These are phyloP conservation scores for Hycleus cichorii DNA, from an alignment of 1,140 invertebrate genomes.

Conservation along the genomic window DNA sequence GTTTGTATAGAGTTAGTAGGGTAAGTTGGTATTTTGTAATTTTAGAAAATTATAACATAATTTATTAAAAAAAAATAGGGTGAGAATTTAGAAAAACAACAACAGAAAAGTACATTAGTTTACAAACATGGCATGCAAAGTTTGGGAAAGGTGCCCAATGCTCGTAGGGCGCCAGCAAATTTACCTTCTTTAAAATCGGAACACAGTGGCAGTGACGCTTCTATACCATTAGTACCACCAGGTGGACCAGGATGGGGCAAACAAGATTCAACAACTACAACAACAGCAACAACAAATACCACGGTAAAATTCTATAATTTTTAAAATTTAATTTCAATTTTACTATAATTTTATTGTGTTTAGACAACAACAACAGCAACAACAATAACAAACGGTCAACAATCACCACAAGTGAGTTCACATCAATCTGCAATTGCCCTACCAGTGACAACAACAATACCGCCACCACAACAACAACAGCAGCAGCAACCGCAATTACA, in stretches of 20 bases:
- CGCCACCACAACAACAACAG: conserved; percentile 19
- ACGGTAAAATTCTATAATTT: conserved; percentile 3
- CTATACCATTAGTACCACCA: conserved; percentile 40
- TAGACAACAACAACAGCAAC: conserved; percentile 22
- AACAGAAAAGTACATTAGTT: conserved; percentile 77
- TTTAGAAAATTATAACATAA: not conserved
- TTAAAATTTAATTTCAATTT: not conserved
- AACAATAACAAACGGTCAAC: conserved; percentile 17
- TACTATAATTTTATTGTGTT: not conserved
- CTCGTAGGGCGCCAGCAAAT: conserved; percentile 92
- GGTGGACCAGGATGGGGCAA: conserved; percentile 42
- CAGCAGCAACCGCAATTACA: not conserved
- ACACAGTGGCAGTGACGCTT: conserved; percentile 41
- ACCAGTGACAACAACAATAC: conserved; percentile 33
- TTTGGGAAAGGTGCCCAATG: conserved; percentile 93
- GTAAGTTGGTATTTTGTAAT: conserved; percentile 45
- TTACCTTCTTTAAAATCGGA: conserved; percentile 96
- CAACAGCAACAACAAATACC: conserved; percentile 21
- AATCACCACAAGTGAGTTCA: conserved; percentile 26
- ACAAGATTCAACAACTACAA: conserved; percentile 29
- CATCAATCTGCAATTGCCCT: conserved; percentile 38
- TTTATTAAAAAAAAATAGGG: conserved; percentile 48
- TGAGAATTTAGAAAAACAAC: conserved; percentile 78
- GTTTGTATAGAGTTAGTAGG: conserved; percentile 81
- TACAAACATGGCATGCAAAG: conserved; percentile 96